phyloP scores from a whole-genome alignment of 2,113 vertebrate species.

The Lynx canadensis region DNA sequence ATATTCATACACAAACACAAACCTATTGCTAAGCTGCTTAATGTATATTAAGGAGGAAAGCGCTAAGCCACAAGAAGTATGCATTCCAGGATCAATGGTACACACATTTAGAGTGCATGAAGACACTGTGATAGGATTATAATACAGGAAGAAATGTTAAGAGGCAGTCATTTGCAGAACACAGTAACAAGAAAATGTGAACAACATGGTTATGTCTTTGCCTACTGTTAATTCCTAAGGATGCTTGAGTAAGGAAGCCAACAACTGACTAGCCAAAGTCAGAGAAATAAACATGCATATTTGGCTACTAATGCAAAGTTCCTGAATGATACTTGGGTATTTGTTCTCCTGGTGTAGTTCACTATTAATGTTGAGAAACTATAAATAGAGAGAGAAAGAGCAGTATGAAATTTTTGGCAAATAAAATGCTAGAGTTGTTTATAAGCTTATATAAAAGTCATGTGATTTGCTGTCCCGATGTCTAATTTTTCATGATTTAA shows the following conservation, averaged over 20 bases:
- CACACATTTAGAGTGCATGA: background rate
- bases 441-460: background rate
- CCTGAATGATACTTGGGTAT: conserved; percentile 83
- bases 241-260: conserved; percentile 62
- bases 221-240: conserved; percentile 69
- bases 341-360: conserved; percentile 83
- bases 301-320: conserved; percentile 78
- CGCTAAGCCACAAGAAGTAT: conserved; percentile 26
- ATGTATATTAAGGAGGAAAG: conserved; percentile 51
- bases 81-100: conserved; percentile 27
- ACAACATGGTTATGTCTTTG: conserved; percentile 66
- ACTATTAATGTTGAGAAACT: conserved; percentile 86
- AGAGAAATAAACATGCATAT: conserved; percentile 78
- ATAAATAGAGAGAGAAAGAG: conserved; percentile 85
- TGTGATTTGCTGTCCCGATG: background rate
- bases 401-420: conserved; percentile 76
- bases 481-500: background rate
- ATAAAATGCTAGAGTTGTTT: background rate
- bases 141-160: conserved; percentile 64
- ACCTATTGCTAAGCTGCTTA: conserved; percentile 37
- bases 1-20: conserved; percentile 2
- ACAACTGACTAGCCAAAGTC: conserved; percentile 31
- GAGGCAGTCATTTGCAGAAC: conserved; percentile 74
- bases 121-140: background rate
- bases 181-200: conserved; percentile 67